A percentile compares a stretch with the other conserved stretches of the same genome.
Conservation (phyloP, 2,797 vertebrate genomes). For the Takifugu rubripes region DNA sequence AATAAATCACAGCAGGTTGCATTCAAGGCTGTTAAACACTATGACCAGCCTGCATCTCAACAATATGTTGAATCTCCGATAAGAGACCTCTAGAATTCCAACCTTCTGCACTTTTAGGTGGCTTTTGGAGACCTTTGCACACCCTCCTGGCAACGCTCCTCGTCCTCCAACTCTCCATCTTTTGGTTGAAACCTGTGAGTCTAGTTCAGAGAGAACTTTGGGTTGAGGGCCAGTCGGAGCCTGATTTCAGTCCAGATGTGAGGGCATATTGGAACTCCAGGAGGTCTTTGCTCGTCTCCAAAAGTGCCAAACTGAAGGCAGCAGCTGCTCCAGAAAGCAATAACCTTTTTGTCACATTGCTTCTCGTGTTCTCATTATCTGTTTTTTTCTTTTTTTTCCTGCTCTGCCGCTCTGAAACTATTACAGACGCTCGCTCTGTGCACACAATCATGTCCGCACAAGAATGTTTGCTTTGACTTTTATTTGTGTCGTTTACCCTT, state of each 20-base stretch:
- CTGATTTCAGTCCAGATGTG: slow-evolving; percentile 67
- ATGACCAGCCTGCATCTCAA: too few species aligned
- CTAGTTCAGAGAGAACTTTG: neutral
- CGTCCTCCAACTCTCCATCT: too few species aligned
- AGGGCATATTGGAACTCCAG: slow-evolving; percentile 67
- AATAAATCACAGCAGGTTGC: too few species aligned
- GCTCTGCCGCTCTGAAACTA: slow-evolving; percentile 38
- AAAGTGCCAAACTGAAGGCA: slow-evolving; percentile 49
- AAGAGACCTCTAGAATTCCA: too few species aligned
- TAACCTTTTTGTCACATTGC: slow-evolving; percentile 61
- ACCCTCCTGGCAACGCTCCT: too few species aligned
- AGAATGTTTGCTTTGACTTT: slow-evolving; percentile 47
- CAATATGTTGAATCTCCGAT: too few species aligned
- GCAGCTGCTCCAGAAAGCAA: slow-evolving; percentile 53
- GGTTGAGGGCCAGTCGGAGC: slow-evolving; percentile 16
- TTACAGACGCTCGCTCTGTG: slow-evolving; percentile 30
- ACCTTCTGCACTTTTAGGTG: too few species aligned
- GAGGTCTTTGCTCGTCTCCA: slow-evolving; percentile 54
- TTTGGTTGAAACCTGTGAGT: neutral
- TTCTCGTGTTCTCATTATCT: slow-evolving; percentile 34
- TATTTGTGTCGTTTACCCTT: slow-evolving; percentile 45
- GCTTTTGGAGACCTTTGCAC: too few species aligned
- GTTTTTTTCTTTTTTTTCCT: slow-evolving; percentile 16
- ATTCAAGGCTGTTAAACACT: too few species aligned
- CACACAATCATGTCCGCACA: slow-evolving; percentile 34